A percentile compares a stretch with the other conserved stretches of the same genome.
Evolutionary conservation across 1,140 invertebrate genomes (phyloP).

Genomic region (Tetraneura akinire): DNA sequence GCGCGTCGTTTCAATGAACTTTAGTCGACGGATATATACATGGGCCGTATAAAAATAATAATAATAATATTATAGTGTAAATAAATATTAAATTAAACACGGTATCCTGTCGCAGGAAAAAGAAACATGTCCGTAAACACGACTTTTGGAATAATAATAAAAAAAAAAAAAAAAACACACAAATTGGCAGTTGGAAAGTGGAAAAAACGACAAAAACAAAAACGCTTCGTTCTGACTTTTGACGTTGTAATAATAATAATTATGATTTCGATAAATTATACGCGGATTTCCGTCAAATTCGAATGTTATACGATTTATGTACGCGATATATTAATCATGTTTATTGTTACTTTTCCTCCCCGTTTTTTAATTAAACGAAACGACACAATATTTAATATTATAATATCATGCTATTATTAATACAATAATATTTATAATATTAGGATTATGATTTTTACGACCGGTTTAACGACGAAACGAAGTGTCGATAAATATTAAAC

Average conservation of each 20-base stretch:
- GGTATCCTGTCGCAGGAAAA: not conserved
- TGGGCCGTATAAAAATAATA: not conserved
- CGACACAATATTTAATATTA: too few species aligned
- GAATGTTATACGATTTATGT: too few species aligned
- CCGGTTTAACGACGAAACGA: not conserved
- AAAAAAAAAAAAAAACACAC: not conserved
- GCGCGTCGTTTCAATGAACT: not conserved
- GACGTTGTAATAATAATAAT: too few species aligned
- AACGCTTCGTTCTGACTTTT: not conserved
- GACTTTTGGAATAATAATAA: not conserved
- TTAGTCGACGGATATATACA: not conserved
- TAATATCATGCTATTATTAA: too few species aligned
- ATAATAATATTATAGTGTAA: too few species aligned
- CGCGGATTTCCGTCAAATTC: too few species aligned
- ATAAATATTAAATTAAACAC: not conserved
- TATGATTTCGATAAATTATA: too few species aligned
- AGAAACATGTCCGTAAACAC: not conserved
- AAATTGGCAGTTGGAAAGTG: not conserved
- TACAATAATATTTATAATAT: too few species aligned
- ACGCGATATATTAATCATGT: constrained; percentile 5
- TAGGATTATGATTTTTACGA: constrained; percentile 22
- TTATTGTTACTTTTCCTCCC: not conserved
- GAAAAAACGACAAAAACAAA: too few species aligned
- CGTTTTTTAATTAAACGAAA: constrained; percentile 35
- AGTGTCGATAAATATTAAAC: constrained; percentile 1